Conservation (phyloP, 2,113 vertebrate genomes). For the Gnathochromis pfefferi region DNA sequence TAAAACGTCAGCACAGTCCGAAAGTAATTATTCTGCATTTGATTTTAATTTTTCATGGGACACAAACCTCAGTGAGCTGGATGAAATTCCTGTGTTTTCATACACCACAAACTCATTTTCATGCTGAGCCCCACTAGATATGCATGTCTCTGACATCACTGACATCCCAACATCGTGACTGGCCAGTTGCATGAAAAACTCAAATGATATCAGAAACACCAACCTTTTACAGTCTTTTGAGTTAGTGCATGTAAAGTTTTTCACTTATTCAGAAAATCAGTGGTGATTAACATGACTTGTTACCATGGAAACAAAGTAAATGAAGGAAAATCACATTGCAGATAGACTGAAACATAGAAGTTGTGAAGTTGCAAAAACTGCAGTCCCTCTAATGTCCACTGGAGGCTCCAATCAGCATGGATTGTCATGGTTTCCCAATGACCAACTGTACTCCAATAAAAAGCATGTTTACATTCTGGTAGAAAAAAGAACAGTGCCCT, state of each 20-base stretch:
- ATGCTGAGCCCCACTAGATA: background rate
- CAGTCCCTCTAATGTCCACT: background rate
- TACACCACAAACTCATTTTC: background rate
- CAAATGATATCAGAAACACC: background rate
- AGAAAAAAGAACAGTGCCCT: background rate
- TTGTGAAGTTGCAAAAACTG: rapidly evolving
- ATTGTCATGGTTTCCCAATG: background rate
- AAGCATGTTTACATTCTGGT: background rate
- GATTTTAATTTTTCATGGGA: background rate
- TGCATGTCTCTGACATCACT: background rate
- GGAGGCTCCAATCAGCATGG: background rate
- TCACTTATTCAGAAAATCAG: background rate
- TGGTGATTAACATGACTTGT: background rate
- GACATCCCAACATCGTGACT: background rate
- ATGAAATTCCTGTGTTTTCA: background rate
- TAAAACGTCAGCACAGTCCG: background rate
- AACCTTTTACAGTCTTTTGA: background rate
- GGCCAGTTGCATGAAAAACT: background rate
- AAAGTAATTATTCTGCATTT: background rate
- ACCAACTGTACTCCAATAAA: background rate
- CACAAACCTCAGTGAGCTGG: background rate
- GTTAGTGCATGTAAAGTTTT: background rate
- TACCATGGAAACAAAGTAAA: background rate
- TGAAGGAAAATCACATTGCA: background rate
- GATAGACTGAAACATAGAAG: background rate